phyloP scores from a whole-genome alignment of 23 tunicate species.

The Halocynthia roretzi region DNA sequence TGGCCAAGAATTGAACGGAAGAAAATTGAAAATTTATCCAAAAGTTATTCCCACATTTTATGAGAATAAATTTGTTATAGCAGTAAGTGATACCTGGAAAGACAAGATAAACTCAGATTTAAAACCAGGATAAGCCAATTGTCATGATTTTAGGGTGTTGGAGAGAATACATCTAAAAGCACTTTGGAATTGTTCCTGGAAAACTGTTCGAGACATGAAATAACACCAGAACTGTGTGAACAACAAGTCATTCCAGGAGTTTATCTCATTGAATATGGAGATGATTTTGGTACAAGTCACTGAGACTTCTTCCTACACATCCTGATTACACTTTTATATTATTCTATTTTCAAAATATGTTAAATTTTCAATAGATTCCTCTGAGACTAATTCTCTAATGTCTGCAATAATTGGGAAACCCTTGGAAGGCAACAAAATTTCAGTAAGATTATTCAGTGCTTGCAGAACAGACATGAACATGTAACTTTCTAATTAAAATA shows the following conservation, averaged over 20 bases:
- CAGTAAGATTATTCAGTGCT: neutral
- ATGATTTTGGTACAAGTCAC: constrained; percentile 4
- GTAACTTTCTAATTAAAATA: too few species aligned
- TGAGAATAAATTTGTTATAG: neutral
- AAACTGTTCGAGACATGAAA: neutral
- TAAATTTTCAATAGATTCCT: neutral
- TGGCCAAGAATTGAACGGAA: neutral
- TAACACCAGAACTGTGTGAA: neutral
- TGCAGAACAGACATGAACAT: too few species aligned
- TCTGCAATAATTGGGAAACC: neutral
- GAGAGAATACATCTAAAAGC: neutral
- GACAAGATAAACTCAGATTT: too few species aligned
- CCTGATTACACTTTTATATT: too few species aligned
- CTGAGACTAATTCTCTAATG: constrained; percentile 3
- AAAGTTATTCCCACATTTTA: neutral
- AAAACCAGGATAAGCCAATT: neutral
- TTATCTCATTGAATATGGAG: constrained; percentile 6
- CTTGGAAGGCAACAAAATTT: constrained; percentile 3
- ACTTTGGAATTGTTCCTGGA: constrained; percentile 6
- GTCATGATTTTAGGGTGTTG: constrained; percentile 2
- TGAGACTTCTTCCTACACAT: neutral
- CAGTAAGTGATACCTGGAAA: neutral
- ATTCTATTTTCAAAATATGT: neutral
- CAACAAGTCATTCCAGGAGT: constrained; percentile 2
- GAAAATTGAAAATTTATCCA: neutral